These are phyloP conservation scores for Sebastes alutus DNA, from an alignment of 2,797 vertebrate genomes.

Conservation along the genomic window DNA sequence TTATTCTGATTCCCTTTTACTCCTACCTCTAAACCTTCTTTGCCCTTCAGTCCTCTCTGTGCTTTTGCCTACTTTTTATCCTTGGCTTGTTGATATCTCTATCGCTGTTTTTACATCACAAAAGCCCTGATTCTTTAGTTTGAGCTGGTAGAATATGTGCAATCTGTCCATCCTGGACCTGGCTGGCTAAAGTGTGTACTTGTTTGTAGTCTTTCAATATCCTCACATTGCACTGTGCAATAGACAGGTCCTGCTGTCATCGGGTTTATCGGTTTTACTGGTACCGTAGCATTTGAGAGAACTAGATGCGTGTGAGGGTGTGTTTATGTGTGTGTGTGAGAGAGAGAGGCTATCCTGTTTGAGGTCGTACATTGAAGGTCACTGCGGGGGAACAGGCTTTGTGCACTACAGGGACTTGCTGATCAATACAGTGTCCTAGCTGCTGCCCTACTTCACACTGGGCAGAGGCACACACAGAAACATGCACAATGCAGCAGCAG, in stretches of 20 bases:
- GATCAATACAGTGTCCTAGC: constrained; percentile 72
- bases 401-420: constrained; percentile 38
- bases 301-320: not conserved
- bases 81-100: not conserved
- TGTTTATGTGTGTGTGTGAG: not conserved
- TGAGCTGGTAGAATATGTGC: not conserved
- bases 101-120: not conserved
- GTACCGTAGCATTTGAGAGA: constrained; percentile 25
- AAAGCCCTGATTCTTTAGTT: not conserved
- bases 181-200: not conserved
- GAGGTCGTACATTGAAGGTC: constrained; percentile 60
- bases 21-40: not conserved
- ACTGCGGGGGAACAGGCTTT: constrained; percentile 39
- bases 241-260: not conserved
- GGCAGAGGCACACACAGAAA: not conserved
- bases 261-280: constrained; percentile 35
- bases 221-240: not conserved
- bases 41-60: not conserved
- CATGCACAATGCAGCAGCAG: not conserved
- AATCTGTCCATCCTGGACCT: not conserved
- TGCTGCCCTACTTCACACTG: constrained; percentile 63
- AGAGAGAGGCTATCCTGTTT: not conserved
- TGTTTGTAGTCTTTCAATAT: not conserved
- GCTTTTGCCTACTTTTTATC: not conserved
- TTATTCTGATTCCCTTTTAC: constrained; percentile 6